phyloP scores from a whole-genome alignment of 2,888 invertebrate genomes.

The Campoletis raptor region DNA sequence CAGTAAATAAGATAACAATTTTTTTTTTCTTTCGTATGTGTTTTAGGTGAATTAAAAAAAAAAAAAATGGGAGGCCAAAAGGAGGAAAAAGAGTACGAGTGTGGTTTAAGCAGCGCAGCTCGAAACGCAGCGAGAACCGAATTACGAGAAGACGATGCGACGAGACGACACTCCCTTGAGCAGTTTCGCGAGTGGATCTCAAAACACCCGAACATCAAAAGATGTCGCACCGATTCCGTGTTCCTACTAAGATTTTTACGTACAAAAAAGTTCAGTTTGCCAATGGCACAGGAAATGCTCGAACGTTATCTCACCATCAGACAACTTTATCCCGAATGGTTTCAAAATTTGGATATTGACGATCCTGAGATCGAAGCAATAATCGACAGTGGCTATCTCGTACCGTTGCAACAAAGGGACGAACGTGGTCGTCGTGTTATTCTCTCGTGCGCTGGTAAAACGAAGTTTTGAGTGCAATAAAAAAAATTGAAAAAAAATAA shows the following conservation, averaged over 20 bases:
- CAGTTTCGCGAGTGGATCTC: conserved; percentile 94
- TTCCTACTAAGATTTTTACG: conserved; percentile 94
- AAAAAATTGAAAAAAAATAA: background rate
- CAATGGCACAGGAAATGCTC: conserved; percentile 94
- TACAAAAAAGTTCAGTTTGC: conserved; percentile 95
- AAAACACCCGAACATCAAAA: conserved; percentile 93
- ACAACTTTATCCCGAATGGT: conserved; percentile 95
- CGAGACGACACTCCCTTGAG: conserved; percentile 90
- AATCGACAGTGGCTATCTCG: conserved; percentile 92
- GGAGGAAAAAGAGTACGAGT: conserved; percentile 76
- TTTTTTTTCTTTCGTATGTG: background rate
- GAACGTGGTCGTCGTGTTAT: conserved; percentile 91
- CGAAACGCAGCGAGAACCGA: conserved; percentile 85
- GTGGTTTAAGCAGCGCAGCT: conserved; percentile 74
- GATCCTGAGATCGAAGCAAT: conserved; percentile 93
- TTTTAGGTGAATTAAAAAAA: background rate
- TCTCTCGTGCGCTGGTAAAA: conserved; percentile 90
- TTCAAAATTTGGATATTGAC: conserved; percentile 91
- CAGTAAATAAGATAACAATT: no score
- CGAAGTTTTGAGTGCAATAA: background rate
- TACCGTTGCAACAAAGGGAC: conserved; percentile 91
- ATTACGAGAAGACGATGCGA: conserved; percentile 92
- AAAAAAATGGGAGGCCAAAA: conserved; percentile 71
- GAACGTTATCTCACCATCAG: conserved; percentile 94
- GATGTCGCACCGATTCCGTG: conserved; percentile 92